phyloP scores from a whole-genome alignment of 2,888 invertebrate species.

The Plebejus argus region DNA sequence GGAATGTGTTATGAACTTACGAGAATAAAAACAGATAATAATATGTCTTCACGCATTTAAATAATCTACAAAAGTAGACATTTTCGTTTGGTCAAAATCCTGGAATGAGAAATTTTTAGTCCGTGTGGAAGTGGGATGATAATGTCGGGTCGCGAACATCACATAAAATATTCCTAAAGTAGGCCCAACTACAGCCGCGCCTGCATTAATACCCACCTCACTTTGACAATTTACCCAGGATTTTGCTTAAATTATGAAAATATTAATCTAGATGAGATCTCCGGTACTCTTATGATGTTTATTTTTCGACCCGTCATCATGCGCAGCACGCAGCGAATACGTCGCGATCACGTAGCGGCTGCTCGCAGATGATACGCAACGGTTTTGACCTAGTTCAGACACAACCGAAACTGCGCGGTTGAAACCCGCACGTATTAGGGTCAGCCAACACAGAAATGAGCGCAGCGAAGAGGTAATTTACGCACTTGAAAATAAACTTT shows the following conservation, averaged over 20 bases:
- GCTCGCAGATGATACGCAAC: too few relatives aligned
- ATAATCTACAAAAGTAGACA: not conserved
- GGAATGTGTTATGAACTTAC: too few relatives aligned
- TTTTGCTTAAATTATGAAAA: not conserved
- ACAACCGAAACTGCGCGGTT: too few relatives aligned
- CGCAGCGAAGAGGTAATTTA: too few relatives aligned
- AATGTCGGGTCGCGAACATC: not conserved
- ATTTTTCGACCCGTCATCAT: not conserved
- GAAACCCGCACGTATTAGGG: too few relatives aligned
- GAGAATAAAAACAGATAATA: too few relatives aligned
- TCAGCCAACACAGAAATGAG: too few relatives aligned
- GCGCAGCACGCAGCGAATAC: too few relatives aligned
- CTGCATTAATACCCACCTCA: not conserved
- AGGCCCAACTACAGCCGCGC: slow-evolving; percentile 11
- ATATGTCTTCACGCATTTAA: too few relatives aligned
- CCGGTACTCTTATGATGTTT: not conserved
- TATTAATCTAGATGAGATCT: not conserved
- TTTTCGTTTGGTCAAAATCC: not conserved
- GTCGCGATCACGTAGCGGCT: too few relatives aligned
- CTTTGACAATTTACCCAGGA: slow-evolving; percentile 11
- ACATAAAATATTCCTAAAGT: slow-evolving; percentile 2
- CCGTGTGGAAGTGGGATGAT: slow-evolving; percentile 2
- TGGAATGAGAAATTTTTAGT: not conserved
- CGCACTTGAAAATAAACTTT: too few relatives aligned
- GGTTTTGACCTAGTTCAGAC: too few relatives aligned